Percentiles rank a stretch among this genome's conserved stretches.
phyloP scores from a whole-genome alignment of 2,113 vertebrate genomes.

The Cathartes aura region DNA sequence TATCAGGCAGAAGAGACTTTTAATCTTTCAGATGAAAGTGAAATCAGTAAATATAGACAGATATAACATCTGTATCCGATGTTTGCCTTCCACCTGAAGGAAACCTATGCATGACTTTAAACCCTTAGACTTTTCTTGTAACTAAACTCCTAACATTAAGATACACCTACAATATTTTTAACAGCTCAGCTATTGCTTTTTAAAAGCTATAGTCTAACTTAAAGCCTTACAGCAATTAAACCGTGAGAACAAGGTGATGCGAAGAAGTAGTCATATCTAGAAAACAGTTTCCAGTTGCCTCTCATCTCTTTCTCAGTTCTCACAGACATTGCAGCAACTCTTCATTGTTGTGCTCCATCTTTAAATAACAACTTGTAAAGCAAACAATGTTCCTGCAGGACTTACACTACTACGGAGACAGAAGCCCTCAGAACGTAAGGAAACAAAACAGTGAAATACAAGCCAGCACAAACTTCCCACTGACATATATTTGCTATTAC shows the following conservation, averaged over 20 bases:
- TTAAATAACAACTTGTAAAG: neutral
- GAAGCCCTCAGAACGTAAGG: neutral
- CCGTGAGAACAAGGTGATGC: neutral
- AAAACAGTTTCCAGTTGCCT: neutral
- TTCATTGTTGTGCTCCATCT: neutral
- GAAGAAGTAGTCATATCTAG: neutral
- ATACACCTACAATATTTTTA: neutral
- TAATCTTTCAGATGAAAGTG: neutral
- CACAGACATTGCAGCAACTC: neutral
- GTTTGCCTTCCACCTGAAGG: neutral
- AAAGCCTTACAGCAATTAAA: neutral
- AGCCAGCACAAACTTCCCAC: neutral
- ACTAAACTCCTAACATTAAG: neutral
- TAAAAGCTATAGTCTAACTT: neutral
- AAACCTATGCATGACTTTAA: neutral
- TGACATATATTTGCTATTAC: neutral
- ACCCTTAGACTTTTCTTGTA: neutral
- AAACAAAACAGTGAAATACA: neutral
- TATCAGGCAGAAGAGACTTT: neutral
- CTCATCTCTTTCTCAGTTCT: neutral
- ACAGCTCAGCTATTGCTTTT: neutral
- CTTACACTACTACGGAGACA: neutral
- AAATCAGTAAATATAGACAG: neutral
- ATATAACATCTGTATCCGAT: neutral
- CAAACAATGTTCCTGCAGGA: neutral